Base-by-base conservation (phyloP, 2,888 invertebrate species). In the Lasioglossum villosulum region DNA sequence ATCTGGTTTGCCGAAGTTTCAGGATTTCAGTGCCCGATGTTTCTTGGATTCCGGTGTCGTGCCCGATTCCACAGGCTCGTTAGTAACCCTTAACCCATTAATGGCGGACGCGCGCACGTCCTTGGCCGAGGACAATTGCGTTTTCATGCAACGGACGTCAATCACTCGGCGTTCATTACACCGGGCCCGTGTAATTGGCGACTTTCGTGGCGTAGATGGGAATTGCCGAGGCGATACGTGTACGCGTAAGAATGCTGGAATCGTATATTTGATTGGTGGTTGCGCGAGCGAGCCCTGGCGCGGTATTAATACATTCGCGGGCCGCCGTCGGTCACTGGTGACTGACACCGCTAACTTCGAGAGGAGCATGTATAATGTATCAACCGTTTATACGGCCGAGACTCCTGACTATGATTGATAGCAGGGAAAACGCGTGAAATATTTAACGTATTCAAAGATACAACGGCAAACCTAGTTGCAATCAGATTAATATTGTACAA, bases 291-390 rank as follows among this genome's bases (percentile, higher is more conserved):
- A 63, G 27, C 30, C 66, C 19, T 10, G 66, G 23, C 1, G 34
- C 66, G 23, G 68, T 68, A 68, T 68, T 68, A 68, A 68, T 68
- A 68, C 68, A 37, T 68, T 68, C 68, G 23, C 37, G 68, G 68
- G 68, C 37, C 70, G n/a, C 70, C 70, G 70, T 70, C 70, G 70
- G n/a, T 39, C 70, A 70, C n/a, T n/a, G 39, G 70, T 70, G 70
- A 70, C 70, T 39, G 70, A 70, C 39, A 70, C 39, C 23, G 39
- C 39, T 71, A 42, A 71, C 71, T 71, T 71, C 27, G 45, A 45
- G 27, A n/a, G 71, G 42, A 71, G 8, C 71, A 27, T 71, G 39
- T 71, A 42, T 71, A 42, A 71, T 42, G 71, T 42, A 71, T 71
- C 42, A 68, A 27, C 42, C 71, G 42, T 27, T 71, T 71, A 71